Evolutionary conservation across 2,797 vertebrate species (phyloP), one percentile per base, ranked within the genome.

Genomic region (Pantherophis alleghaniensis): DNA sequence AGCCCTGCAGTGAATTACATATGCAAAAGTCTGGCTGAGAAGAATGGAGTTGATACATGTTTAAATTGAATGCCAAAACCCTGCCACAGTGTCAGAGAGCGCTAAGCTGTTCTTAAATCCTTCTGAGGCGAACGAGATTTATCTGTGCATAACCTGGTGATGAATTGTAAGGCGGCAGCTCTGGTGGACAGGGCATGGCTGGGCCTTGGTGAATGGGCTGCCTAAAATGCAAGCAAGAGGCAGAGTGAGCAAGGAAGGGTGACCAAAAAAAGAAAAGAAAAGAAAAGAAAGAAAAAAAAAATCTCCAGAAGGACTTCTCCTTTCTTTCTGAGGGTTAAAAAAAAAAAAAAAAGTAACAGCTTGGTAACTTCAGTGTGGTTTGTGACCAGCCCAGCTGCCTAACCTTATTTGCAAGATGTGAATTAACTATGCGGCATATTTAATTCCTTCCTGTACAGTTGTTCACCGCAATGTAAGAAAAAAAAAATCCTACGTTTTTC

Each of bases 81-180:
- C 37, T 79, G 61, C 86, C 63, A 66, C 79, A 42, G 74, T 86
- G 88, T 93, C 92, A 90, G 92, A 66, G 86, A 79, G 53, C 3
- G 18, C 60, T 86, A 90, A 79, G 14, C 42, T 91, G 89, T 56
- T 91, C 92, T 74, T 88, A 88, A 93, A 60, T 92, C 28, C 86
- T 16, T 56, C 86, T 88, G 61, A 91, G 92, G 51, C 11, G 51
- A 93, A 93, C 37, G 42, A 57, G 90, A 79, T 79, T 91, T 91
- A 88, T 93, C 86, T 88, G 90, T 88, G 63, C 63, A 93, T 79
- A 93, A 88, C n/a, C 79, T 56, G 63, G 56, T 88, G 86, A 93
- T 93, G 83, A 69, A 91, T 93, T 88, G 56, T 88, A 88, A 69
- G n/a, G 87, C 7, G 18, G 63, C 90, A 88, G 86, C 5, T 91